phyloP scores from a whole-genome alignment of 2,113 vertebrate species.

The Rhodinocichla rosea region DNA sequence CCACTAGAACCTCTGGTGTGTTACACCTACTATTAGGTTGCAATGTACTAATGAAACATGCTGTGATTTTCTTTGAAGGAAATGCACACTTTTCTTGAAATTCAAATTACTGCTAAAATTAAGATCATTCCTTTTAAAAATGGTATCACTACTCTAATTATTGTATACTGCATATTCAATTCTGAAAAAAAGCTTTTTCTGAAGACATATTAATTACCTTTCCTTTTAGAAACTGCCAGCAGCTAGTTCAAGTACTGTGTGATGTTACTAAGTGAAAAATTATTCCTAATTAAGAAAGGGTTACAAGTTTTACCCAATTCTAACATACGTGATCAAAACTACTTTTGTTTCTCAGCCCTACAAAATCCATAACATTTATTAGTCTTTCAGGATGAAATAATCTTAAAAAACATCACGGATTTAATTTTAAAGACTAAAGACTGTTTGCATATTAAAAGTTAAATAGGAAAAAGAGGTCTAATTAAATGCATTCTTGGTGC shows the following conservation, averaged over 20 bases:
- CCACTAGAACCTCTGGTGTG: not conserved
- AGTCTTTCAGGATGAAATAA: not conserved
- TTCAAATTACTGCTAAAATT: not conserved
- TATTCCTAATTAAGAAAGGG: constrained; percentile 45
- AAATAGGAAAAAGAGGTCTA: not conserved
- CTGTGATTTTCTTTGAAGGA: not conserved
- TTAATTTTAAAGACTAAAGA: not conserved
- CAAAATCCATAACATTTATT: not conserved
- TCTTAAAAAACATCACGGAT: not conserved
- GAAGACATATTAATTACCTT: constrained; percentile 61
- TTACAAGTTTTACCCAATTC: constrained; percentile 6
- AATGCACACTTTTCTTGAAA: not conserved
- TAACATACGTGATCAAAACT: not conserved
- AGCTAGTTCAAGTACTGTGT: constrained; percentile 37
- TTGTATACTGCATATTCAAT: not conserved
- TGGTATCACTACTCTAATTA: not conserved
- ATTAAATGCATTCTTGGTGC: not conserved
- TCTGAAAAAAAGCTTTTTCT: constrained; percentile 15
- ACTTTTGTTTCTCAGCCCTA: not conserved
- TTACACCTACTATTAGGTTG: not conserved
- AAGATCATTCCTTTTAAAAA: not conserved
- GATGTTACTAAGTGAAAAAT: constrained; percentile 59
- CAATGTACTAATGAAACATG: not conserved
- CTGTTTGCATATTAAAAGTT: not conserved
- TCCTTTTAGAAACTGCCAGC: constrained; percentile 43